Percentiles rank a stretch among this genome's conserved stretches.
Evolutionary conservation across 2,113 vertebrate species (phyloP).

Genomic region (Falco punctatus): DNA sequence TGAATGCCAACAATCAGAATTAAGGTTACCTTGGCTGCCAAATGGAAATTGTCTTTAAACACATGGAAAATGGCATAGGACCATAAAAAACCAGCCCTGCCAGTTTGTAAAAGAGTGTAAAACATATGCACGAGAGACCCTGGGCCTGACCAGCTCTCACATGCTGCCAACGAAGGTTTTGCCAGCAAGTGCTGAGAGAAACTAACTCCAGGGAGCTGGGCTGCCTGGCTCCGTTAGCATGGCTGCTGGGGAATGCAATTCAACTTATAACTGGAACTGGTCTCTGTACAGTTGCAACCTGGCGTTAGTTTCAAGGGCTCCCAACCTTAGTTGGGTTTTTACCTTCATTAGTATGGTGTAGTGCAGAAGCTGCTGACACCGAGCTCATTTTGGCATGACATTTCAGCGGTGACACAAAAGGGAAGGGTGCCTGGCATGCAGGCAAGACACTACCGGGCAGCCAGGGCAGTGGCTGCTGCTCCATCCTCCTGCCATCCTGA

Average conservation of each 20-base stretch:
- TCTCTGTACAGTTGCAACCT: neutral
- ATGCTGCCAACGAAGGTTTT: neutral
- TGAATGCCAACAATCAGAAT: conserved; percentile 1
- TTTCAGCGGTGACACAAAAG: neutral
- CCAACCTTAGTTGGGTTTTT: neutral
- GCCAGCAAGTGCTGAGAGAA: neutral
- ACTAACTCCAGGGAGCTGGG: neutral
- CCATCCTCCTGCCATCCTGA: fast-evolving
- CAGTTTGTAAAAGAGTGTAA: neutral
- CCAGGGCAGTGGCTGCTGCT: neutral
- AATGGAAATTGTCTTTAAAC: neutral
- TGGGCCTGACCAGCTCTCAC: neutral
- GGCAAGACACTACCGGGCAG: neutral
- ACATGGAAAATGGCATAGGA: neutral
- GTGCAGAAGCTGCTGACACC: neutral
- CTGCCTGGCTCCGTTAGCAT: fast-evolving
- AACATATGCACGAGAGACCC: neutral
- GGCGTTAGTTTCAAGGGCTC: neutral
- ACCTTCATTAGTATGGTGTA: neutral
- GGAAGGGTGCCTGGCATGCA: neutral
- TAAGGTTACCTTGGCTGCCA: conserved; percentile 7
- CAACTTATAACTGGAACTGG: neutral
- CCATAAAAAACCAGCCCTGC: neutral
- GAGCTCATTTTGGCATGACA: neutral
- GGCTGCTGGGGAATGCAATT: neutral